These are phyloP conservation scores for Dromiciops gliroides DNA, from an alignment of 2,113 vertebrate genomes.

Conservation along the genomic window DNA sequence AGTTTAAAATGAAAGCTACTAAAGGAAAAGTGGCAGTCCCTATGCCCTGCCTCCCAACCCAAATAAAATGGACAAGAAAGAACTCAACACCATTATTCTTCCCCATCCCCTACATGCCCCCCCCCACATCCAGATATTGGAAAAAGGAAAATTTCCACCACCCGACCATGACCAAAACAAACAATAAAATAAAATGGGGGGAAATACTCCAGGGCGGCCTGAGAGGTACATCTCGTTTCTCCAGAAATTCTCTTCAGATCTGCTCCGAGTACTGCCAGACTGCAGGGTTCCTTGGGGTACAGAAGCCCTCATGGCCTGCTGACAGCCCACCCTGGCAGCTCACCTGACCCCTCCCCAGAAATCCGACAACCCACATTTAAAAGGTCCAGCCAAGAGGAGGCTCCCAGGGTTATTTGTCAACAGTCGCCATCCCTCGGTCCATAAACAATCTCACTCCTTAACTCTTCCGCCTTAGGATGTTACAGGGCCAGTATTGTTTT, in stretches of 20 bases:
- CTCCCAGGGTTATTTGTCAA: not conserved
- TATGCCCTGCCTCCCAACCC: not conserved
- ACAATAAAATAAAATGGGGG: not conserved
- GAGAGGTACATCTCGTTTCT: not conserved
- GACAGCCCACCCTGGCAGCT: not conserved
- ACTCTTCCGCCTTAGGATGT: not conserved
- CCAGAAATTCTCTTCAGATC: not conserved
- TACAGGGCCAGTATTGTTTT: not conserved
- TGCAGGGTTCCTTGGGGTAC: not conserved
- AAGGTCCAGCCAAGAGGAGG: not conserved
- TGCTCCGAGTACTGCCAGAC: not conserved
- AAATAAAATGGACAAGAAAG: not conserved
- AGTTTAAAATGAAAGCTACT: conserved; percentile 40
- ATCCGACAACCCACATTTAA: not conserved
- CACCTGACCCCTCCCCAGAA: not conserved
- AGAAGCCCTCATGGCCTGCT: not conserved
- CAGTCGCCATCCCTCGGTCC: not conserved
- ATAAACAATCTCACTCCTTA: conserved; percentile 24
- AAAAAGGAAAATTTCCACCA: not conserved
- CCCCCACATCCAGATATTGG: not conserved
- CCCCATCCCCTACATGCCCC: not conserved
- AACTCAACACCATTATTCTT: not conserved
- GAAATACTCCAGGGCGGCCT: not conserved
- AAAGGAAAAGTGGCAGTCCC: not conserved
- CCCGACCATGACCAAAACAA: not conserved